These are phyloP conservation scores for Gorsachius goisagi DNA, from an alignment of 2,113 vertebrate genomes.

Conservation along the genomic window DNA sequence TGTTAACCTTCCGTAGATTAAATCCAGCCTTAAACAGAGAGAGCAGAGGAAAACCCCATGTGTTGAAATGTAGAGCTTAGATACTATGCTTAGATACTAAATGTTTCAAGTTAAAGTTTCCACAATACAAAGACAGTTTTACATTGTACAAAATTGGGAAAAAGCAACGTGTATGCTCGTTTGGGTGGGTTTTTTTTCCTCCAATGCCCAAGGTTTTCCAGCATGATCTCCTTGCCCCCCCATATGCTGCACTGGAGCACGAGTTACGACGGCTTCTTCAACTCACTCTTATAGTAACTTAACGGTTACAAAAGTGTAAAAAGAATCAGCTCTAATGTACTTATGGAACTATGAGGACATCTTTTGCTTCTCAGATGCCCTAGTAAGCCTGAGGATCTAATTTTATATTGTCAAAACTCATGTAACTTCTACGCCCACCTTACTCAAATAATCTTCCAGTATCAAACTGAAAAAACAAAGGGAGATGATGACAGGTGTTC, in stretches of 20 bases:
- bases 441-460: background rate
- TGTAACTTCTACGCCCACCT: background rate
- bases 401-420: background rate
- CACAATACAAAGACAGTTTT: background rate
- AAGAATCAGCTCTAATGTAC: background rate
- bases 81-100: background rate
- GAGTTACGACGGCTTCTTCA: background rate
- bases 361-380: background rate
- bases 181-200: background rate
- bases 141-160: background rate
- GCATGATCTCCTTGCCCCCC: background rate
- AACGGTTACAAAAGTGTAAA: background rate
- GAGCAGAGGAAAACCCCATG: background rate
- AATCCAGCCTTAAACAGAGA: constrained; percentile 82
- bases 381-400: background rate
- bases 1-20: constrained; percentile 92
- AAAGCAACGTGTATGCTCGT: background rate
- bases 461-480: constrained; percentile 14
- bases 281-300: background rate
- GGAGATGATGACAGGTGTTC: background rate
- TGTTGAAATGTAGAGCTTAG: background rate
- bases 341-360: background rate
- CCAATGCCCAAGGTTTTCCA: background rate
- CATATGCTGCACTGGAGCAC: background rate
- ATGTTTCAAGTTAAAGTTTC: background rate